Base-by-base conservation (phyloP, 2,113 vertebrate species). In the Alouatta palliata region DNA sequence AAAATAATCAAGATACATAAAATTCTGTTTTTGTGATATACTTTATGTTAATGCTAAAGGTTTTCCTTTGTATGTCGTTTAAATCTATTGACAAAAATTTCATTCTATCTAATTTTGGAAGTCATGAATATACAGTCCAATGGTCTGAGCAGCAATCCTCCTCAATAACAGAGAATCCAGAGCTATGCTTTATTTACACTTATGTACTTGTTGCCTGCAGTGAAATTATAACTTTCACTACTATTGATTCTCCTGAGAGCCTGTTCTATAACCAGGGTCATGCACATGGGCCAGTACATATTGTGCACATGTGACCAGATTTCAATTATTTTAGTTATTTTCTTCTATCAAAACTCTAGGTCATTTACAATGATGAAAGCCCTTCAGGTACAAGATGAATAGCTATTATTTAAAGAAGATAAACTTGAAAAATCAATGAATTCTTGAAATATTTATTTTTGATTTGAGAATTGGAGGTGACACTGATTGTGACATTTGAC, bases 341-440 rank as follows among this genome's bases (percentile, higher is more conserved):
- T 85, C 40, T 88, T 47, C 43, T 91, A 40, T 93, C 20, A 56
- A 90, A 97, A 43, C 21, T 91, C 20, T 61, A 87, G 47, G 64
- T 52, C 58, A 71, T 71, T 97, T 80, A 75, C 21, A 40, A 8
- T 27, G 23, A 81, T 8, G 37, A 58, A 81, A 68, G 66, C 17
- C 5, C 12, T 84, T 70, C 12, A 3, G 2, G 43, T 61, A 86
- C 12, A 83, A 83, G n/a, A 40, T 35, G 3, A 81, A 70, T 23
- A 58, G 10, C 37, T 91, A 37, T 32, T 27, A 9, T 30, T 61
- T 47, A 54, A 20, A 11, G 30, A 7, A 86, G 30, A 54, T 49
- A 12, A 49, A 88, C 9, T 54, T 79, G 58, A 94, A 37, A 12
- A 47, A 14, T 73, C 37, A 76, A 56, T 56, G 30, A 68, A 61